Evolutionary conservation across 2,797 vertebrate species (phyloP), one percentile per base, ranked within the genome.

Genomic region (Sebastes itinus): DNA sequence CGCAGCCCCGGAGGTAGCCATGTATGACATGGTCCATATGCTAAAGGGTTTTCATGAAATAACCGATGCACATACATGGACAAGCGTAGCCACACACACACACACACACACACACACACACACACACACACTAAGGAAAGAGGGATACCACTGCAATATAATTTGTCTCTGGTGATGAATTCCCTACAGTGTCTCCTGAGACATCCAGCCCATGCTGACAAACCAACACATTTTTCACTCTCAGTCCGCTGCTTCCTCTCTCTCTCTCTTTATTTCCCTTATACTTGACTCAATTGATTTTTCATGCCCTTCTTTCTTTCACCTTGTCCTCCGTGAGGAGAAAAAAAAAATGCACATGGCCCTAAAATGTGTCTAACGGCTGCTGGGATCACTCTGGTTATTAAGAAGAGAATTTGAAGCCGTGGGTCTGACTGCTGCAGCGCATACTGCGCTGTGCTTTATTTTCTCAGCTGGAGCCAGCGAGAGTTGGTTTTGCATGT

Each of bases 141-240:
- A 81, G 84, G 86, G 63, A 82, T 81, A 86, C 78, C 78, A 72
- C 83, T 75, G 88, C 82, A 88, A 85, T 84, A 90, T 87, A 89
- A 92, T 94, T 92, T 92, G 92, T 94, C 92, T 94, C 88, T 88
- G 5, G 71, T 95, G 94, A 95, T 94, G 87, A 94, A 95, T 95
- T 91, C 90, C 80, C 46, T 20, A 72, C 72, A 74, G 77, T 58
- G 84, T 92, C 92, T 88, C 90, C 73, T 55, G 92, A 92, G 93
- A 95, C 89, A 62, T 89, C 64, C 81, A 90, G 92, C 87, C 88
- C 81, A 81, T 89, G 83, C 80, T 71, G 90, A 91, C 90, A 94
- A 91, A 94, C 93, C 93, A 93, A 90, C 92, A 93, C 91, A 92
- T 94, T 93, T 92, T 94, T 94, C 91, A 91, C 84, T 90, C 87